phyloP scores from a whole-genome alignment of 2,113 vertebrate genomes.

The Notarius quadriscutis region DNA sequence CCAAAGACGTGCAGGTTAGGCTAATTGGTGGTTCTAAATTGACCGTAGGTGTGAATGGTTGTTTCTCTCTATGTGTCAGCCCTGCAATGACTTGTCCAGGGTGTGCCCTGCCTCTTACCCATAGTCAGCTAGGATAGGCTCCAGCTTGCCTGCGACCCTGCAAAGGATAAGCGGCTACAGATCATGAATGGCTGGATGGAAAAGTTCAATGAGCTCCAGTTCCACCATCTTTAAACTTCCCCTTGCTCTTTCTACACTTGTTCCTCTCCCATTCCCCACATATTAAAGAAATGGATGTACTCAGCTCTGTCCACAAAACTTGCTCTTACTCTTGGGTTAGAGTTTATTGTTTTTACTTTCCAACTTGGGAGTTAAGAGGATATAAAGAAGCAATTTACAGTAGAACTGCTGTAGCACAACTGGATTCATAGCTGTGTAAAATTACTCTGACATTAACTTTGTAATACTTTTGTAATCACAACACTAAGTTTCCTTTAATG shows the following conservation, averaged over 20 bases:
- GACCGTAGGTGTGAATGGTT: no score
- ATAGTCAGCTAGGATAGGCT: no score
- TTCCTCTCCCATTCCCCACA: not conserved
- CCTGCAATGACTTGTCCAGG: no score
- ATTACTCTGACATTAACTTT: not conserved
- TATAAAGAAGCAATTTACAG: slow-evolving; percentile 7
- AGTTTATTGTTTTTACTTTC: not conserved
- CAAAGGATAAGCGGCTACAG: no score
- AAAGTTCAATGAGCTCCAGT: not conserved
- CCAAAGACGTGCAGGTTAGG: no score
- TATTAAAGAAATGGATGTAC: not conserved
- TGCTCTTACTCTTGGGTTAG: not conserved
- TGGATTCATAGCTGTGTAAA: slow-evolving; percentile 11
- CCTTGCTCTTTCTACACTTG: not conserved
- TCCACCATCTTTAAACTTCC: not conserved
- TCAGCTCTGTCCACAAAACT: not conserved
- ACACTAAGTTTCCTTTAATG: not conserved
- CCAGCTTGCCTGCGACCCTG: no score
- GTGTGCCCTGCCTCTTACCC: no score
- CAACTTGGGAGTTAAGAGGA: not conserved
- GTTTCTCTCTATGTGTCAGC: no score
- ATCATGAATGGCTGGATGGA: not conserved
- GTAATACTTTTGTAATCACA: not conserved
- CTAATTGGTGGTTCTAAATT: no score
- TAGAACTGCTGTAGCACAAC: not conserved